These are phyloP conservation scores for Phrynosoma platyrhinos DNA, from an alignment of 2,113 vertebrate species.

Conservation along the genomic window DNA sequence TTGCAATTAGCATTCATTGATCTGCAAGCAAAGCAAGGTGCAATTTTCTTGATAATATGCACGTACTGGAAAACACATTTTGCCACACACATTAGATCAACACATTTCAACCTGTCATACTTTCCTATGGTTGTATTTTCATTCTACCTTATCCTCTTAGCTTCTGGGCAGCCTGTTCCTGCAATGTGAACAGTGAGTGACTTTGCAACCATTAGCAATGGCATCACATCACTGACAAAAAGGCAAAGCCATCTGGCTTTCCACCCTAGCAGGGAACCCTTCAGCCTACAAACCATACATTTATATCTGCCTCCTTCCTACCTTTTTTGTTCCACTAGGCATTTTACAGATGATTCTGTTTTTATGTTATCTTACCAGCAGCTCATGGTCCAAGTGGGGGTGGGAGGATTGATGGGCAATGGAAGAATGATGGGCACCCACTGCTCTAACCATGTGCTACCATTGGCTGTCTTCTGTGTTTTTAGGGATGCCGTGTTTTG, in stretches of 20 bases:
- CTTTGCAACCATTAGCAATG: neutral
- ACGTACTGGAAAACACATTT: constrained; percentile 55
- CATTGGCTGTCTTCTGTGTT: neutral
- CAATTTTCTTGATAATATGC: constrained; percentile 62
- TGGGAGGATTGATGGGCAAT: no score
- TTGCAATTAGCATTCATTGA: constrained; percentile 69
- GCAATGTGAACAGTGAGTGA: neutral
- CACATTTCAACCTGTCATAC: constrained; percentile 36
- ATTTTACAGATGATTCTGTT: neutral
- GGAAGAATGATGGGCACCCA: no score
- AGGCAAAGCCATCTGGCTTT: neutral
- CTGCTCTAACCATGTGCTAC: no score
- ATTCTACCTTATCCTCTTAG: neutral
- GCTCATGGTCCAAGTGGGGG: no score
- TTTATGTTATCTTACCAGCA: neutral
- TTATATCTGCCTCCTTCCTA: neutral
- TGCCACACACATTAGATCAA: constrained; percentile 44
- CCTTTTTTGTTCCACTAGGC: neutral
- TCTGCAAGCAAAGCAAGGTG: constrained; percentile 43
- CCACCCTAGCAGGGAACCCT: neutral
- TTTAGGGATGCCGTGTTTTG: neutral
- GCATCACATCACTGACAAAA: neutral
- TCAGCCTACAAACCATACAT: neutral
- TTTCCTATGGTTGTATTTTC: constrained; percentile 16
- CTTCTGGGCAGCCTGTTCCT: neutral